A percentile compares a stretch with the other conserved stretches of the same genome.
Conservation (phyloP, 2,797 vertebrate genomes). For the Coendou prehensilis region DNA sequence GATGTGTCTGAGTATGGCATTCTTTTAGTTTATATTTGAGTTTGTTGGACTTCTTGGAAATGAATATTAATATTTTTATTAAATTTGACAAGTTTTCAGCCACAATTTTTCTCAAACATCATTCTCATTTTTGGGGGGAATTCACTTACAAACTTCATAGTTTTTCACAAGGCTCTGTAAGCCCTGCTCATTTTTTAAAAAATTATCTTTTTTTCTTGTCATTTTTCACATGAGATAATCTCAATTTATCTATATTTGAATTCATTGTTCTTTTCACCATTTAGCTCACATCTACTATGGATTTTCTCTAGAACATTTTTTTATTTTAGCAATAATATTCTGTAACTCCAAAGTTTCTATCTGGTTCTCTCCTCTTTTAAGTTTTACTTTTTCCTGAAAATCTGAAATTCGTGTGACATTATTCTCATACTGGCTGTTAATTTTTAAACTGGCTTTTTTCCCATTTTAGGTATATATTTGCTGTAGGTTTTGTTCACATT, state of each 20-base stretch:
- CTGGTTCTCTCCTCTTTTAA: background rate
- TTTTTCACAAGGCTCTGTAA: background rate
- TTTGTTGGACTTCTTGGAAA: background rate
- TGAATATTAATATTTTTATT: background rate
- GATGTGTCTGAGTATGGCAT: background rate
- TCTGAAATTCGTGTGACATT: background rate
- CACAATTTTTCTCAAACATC: too few relatives aligned
- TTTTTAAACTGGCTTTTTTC: too few relatives aligned
- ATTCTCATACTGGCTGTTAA: background rate
- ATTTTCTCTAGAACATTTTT: background rate
- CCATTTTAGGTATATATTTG: background rate
- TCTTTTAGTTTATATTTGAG: background rate
- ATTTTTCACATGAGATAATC: background rate
- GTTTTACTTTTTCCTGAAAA: background rate
- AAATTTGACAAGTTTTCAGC: background rate
- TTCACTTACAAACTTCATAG: background rate
- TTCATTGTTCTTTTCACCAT: background rate
- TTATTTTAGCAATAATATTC: background rate
- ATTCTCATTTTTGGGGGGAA: background rate
- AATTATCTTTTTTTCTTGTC: background rate
- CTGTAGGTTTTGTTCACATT: background rate
- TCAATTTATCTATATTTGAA: background rate
- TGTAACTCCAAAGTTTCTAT: background rate
- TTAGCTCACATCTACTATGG: background rate
- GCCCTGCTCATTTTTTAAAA: background rate